Evolutionary conservation across 2,888 invertebrate genomes (phyloP).

Genomic region (Drosophila diplacantha): DNA sequence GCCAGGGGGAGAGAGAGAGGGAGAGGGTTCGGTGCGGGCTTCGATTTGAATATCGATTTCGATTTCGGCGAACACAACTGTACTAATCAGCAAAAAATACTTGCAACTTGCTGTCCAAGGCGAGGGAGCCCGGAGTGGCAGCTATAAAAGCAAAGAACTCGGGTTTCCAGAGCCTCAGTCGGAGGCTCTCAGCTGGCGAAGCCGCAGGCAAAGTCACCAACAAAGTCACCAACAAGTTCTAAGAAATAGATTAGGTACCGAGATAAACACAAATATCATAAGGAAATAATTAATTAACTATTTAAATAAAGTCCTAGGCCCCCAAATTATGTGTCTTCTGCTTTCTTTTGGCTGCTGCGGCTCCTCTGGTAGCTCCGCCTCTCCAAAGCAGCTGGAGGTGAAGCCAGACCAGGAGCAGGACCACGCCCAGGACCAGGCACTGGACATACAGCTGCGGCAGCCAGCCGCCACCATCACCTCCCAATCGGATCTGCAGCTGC

Average conservation of each 20-base stretch:
- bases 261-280: background rate
- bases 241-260: too few species aligned
- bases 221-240: background rate
- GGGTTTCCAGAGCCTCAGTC: constrained; percentile 5
- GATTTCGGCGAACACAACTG: constrained; percentile 28
- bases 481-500: constrained; percentile 29
- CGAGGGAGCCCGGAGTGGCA: too few species aligned
- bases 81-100: constrained; percentile 6
- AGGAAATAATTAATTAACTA: background rate
- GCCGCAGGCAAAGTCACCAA: background rate
- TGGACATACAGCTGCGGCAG: background rate
- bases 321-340: constrained; percentile 2
- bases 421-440: too few species aligned
- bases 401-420: background rate
- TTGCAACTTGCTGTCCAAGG: background rate
- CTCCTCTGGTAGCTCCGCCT: constrained; percentile 4
- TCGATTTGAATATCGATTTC: background rate
- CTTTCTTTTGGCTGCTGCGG: constrained; percentile 12
- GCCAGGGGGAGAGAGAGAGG: background rate
- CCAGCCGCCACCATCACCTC: too few species aligned
- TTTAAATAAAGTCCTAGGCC: background rate
- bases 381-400: background rate
- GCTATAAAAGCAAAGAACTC: constrained; percentile 29
- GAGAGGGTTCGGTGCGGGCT: background rate
- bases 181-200: background rate